Base-by-base conservation (phyloP, 2,797 vertebrate genomes). In the Spizella passerina region DNA sequence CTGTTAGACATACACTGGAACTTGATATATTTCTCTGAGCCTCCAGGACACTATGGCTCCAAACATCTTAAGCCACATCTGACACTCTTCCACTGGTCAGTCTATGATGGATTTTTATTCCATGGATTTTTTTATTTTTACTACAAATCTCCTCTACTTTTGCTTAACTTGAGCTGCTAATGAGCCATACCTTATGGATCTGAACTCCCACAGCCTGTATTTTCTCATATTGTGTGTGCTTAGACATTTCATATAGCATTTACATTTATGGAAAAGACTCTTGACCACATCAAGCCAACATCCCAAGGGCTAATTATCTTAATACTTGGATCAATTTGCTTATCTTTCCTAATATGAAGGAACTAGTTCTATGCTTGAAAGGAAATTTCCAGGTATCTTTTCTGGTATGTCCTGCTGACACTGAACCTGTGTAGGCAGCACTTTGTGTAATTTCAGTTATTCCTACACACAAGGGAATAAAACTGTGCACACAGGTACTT, bases 161-260 rank as follows among this genome's bases (percentile, higher is more conserved):
- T 87, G 38, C 53, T 64, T 61, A 64, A 70, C 21, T 46, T 11
- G 6, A 85, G 72, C 60, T 73, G n/a, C 34, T 73, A 36, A 22
- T 0, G 2, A 83, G 65, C 90, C 46, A 52, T 16, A 57, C 36
- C 7, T 7, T 29, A 63, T 0, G 2, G 16, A 49, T 43, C 8
- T 84, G 39, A 88, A 75, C 38, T 61, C 27, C 38, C 23, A 15
- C 52, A 85, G 84, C 43, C 41, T 82, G 17, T 44, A 22, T 66
- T 63, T 93, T 82, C 68, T 84, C 30, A 53, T 2, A 8, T 6
- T 39, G 16, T 60, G 34, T 50, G 32, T 50, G 76, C 57, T 78
- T 55, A 60, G 39, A 38, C 9, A 46, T 32, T 68, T 85, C 50
- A 46, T 39, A 1, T 12, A 49, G 29, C 14, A 38, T 49, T 71